Base-by-base conservation (phyloP, 2,797 vertebrate species). In the Paratrypauchen microcephalus region DNA sequence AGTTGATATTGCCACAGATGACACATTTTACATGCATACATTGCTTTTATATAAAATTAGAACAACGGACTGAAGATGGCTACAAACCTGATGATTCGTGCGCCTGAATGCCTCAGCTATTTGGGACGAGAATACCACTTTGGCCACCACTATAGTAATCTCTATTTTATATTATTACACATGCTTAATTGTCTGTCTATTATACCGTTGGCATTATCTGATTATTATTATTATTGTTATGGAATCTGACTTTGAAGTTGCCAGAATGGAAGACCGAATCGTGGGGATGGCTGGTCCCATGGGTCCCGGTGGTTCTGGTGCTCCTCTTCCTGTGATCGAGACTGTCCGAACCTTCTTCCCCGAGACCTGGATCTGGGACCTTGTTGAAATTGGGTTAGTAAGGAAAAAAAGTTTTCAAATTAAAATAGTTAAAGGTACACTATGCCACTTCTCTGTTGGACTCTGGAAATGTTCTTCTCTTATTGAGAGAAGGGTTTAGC, bases 361-460 rank as follows among this genome's bases (percentile, higher is more conserved):
- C 2, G 90, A 93, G 80, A 93, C 91, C 0, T 93, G 92, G 93
- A 84, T 94, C 54, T 94, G 92, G 92, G 82, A 89, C 30, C 72
- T 94, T 58, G 70, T 88, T 54, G 80, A 90, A 70, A 71, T 92
- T 8, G 90, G 92, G 93, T 94, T 65, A 88, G 91, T 1, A 26
- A 13, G 61, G 19, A 19, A 18, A 26, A n/a, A 28, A 19, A 21
- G 1, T 52, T 7, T 7, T 19, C 48, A 50, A 19, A 50, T n/a
- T 41, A 13, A 12, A 41, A 41, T 41, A 1, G 24, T 45, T 45
- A 15, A 45, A 45, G 41, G 41, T 16, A 4, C 41, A 45, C 39
- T 41, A 41, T 15, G 41, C 15, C 41, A 45, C 13, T 45, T 45
- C 16, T 45, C 41, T n/a, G n/a, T n/a, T n/a, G n/a, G n/a, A n/a